Evolutionary conservation across 2,888 invertebrate genomes (phyloP), one percentile per base, ranked within the genome.

Genomic region (Drosophila anomelani): DNA sequence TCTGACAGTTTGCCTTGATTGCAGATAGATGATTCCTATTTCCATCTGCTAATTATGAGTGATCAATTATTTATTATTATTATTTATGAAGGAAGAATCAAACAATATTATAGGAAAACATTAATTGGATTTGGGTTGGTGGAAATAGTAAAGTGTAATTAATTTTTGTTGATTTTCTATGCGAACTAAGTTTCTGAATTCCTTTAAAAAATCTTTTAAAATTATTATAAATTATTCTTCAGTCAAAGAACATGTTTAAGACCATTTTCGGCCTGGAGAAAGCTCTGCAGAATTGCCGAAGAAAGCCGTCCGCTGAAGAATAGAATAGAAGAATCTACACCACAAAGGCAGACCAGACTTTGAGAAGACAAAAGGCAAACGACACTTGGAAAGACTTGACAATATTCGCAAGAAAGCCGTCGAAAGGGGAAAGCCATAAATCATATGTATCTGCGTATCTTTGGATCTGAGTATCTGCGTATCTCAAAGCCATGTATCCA

Each of bases 391-490:
- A 32, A 56, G 36, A 73, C 51, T 36, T 53, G 51, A 36, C 51
- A 53, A 15, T 47, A 63, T 64, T 56, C 36, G 47, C 49, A 56
- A 55, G 55, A 51, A 51, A 64, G 57, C 49, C 20, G 39, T 38
- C 4, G 39, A 60, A 59, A 46, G 53, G 29, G 75, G 74, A 54
- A 43, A 51, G 55, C 57, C 75, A 87, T 87, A 80, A 85, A 87
- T 85, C 85, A 85, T 82, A 79, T 73, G 77, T 79, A 76, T 84
- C 71, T 64, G 34, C 39, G 53, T 46, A 66, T 61, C 64, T 80
- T 3, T 1, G 4, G 8, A 75, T 81, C 71, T 47, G 23, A 38
- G 51, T 44, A 66, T 61, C 61, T 78, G 12, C 17, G 46, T 20
- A 44, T 62, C 46, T 17, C 9, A 49, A 2, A 9, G 26, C 46